Evolutionary conservation across 2,797 vertebrate genomes (phyloP).

Genomic region (Fratercula arctica): DNA sequence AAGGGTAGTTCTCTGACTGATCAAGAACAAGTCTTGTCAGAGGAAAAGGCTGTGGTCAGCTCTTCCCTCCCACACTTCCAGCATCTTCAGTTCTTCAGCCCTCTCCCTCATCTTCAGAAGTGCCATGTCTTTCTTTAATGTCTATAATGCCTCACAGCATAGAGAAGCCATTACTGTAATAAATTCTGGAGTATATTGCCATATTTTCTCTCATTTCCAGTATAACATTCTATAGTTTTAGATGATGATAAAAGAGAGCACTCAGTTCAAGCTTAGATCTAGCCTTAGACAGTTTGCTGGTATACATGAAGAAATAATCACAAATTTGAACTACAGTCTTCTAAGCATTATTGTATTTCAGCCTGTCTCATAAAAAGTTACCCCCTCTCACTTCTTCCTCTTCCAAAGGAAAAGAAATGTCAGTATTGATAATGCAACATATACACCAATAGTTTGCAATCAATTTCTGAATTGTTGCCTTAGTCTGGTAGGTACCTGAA

Average conservation of each 20-base stretch:
- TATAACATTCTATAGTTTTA: neutral
- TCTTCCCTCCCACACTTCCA: neutral
- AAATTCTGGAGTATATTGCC: neutral
- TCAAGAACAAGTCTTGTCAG: slow-evolving; percentile 29
- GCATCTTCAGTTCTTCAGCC: neutral
- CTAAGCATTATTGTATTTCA: neutral
- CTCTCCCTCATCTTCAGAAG: neutral
- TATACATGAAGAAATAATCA: neutral
- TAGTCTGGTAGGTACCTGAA: neutral
- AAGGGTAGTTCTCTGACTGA: slow-evolving; percentile 4
- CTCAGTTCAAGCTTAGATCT: neutral
- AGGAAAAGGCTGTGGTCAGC: slow-evolving; percentile 61
- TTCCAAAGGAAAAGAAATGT: neutral
- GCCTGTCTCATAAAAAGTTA: neutral
- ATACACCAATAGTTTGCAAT: neutral
- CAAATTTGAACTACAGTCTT: neutral
- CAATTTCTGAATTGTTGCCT: neutral
- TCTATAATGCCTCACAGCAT: neutral
- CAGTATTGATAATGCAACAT: neutral
- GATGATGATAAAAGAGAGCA: neutral
- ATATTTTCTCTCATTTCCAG: neutral
- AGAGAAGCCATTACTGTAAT: neutral
- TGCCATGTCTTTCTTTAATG: slow-evolving; percentile 4
- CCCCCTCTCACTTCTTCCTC: neutral
- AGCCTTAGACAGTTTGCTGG: neutral